Percentiles rank a stretch among this genome's conserved stretches.
These are phyloP conservation scores for Enteromius unitaeniatus DNA, from an alignment of 2,797 vertebrate genomes.

Conservation along the genomic window DNA sequence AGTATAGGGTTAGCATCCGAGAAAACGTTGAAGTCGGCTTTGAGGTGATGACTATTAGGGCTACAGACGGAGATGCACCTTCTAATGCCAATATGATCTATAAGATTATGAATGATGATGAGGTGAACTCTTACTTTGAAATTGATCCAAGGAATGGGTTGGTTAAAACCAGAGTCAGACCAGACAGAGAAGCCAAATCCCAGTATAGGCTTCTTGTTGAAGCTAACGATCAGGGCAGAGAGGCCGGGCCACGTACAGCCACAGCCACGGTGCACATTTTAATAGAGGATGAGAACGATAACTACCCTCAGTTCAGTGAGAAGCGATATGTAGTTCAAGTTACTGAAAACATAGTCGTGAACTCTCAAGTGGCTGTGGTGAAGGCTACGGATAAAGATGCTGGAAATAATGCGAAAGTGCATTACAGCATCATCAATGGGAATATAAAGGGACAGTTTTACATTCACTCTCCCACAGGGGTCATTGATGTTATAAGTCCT, in stretches of 20 bases:
- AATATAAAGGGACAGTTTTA: constrained; percentile 89
- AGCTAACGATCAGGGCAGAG: constrained; percentile 87
- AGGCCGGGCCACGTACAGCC: constrained; percentile 83
- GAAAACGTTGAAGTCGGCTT: constrained; percentile 89
- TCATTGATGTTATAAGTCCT: constrained; percentile 84
- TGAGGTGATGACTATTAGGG: constrained; percentile 87
- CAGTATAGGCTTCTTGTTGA: constrained; percentile 85
- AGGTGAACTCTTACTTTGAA: constrained; percentile 76
- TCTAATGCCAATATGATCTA: constrained; percentile 89
- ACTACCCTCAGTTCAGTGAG: constrained; percentile 88
- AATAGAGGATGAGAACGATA: constrained; percentile 89
- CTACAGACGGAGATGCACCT: constrained; percentile 85
- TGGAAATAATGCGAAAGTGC: constrained; percentile 85
- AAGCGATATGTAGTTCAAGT: constrained; percentile 86
- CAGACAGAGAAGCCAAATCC: constrained; percentile 81
- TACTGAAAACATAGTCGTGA: constrained; percentile 79
- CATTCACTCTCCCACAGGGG: constrained; percentile 85
- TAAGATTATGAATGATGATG: constrained; percentile 79
- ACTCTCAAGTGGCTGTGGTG: constrained; percentile 82
- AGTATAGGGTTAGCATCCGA: constrained; percentile 85
- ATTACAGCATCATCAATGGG: constrained; percentile 89
- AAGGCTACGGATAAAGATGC: constrained; percentile 84
- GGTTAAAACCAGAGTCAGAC: constrained; percentile 78
- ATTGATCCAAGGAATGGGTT: constrained; percentile 84
- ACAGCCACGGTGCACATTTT: constrained; percentile 84